These are phyloP conservation scores for Spisula solida DNA, from an alignment of 2,888 invertebrate genomes.

Conservation along the genomic window DNA sequence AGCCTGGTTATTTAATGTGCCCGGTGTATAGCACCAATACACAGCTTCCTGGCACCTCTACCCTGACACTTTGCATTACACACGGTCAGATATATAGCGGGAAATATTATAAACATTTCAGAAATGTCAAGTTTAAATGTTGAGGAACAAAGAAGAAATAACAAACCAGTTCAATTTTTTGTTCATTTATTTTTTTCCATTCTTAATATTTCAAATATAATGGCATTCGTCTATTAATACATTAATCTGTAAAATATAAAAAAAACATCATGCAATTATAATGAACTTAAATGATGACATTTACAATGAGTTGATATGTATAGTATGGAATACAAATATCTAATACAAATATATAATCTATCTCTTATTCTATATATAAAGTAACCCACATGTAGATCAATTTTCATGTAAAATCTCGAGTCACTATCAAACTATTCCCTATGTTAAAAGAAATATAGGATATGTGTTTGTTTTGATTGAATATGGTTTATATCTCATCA, in stretches of 20 bases:
- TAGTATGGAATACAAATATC: not conserved
- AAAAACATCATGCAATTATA: conserved; percentile 27
- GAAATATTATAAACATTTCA: no score
- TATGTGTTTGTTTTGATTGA: no score
- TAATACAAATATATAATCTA: conserved; percentile 13
- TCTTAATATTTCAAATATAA: conserved; percentile 53
- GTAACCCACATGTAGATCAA: not conserved
- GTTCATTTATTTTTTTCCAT: conserved; percentile 53
- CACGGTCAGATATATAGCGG: no score
- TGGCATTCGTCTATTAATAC: conserved; percentile 28
- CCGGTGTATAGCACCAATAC: no score
- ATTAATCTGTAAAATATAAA: conserved; percentile 25
- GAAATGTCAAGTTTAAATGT: no score
- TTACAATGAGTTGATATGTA: conserved; percentile 7
- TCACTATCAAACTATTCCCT: no score
- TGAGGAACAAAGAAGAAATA: not conserved
- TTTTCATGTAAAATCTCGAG: no score
- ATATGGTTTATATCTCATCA: no score
- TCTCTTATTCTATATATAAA: not conserved
- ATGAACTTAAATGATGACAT: not conserved
- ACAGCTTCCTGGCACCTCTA: no score
- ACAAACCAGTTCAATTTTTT: conserved; percentile 2
- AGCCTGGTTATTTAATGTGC: no score
- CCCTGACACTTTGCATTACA: no score
- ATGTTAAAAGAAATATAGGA: no score